phyloP scores from a whole-genome alignment of 2,113 vertebrate genomes.

The Pelecanoides urinatrix region DNA sequence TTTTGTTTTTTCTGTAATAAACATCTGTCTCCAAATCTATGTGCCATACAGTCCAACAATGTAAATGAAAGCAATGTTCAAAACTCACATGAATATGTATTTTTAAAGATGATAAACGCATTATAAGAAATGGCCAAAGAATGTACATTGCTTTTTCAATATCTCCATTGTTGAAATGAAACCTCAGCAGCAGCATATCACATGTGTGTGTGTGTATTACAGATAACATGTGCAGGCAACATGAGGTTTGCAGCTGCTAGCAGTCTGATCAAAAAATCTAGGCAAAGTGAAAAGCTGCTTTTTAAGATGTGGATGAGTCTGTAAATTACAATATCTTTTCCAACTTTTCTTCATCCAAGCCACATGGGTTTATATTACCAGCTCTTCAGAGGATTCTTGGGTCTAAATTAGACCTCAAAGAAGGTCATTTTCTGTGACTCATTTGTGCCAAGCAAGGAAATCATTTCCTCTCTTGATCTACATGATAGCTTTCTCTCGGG shows the following conservation, averaged over 20 bases:
- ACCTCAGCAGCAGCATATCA: neutral
- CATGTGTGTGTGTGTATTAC: neutral
- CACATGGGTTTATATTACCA: conserved; percentile 27
- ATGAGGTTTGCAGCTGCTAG: neutral
- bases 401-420: conserved; percentile 65
- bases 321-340: neutral
- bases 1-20: neutral
- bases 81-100: neutral
- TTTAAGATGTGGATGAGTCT: neutral
- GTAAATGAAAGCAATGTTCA: neutral
- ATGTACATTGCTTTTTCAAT: neutral
- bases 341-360: neutral
- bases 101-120: neutral
- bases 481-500: conserved; percentile 56
- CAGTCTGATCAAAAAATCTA: neutral
- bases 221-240: conserved; percentile 1
- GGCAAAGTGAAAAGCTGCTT: neutral
- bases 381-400: conserved; percentile 52
- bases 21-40: neutral
- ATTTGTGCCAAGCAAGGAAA: conserved; percentile 65
- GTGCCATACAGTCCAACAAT: neutral
- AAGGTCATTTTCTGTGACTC: conserved; percentile 70
- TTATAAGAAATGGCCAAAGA: neutral
- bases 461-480: conserved; percentile 65
- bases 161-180: neutral